Conservation (phyloP, 2,888 invertebrate species). For the Anthoptus insignis region DNA sequence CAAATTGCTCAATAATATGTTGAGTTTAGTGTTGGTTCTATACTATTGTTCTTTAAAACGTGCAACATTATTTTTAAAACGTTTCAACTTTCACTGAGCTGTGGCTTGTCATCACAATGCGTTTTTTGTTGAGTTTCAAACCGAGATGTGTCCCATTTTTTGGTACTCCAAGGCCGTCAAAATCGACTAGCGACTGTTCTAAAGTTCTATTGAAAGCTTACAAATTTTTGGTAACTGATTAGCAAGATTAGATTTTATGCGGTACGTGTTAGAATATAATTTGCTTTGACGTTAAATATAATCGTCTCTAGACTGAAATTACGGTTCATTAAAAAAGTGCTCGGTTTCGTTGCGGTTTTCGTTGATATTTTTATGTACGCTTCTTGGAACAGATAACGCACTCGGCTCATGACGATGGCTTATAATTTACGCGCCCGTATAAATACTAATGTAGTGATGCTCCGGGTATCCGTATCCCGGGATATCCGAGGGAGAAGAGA, state of each 20-base stretch:
- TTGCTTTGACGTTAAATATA: constrained; percentile 2
- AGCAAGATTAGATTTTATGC: neutral
- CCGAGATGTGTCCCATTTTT: constrained; percentile 12
- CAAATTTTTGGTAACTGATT: neutral
- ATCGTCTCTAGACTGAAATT: constrained; percentile 12
- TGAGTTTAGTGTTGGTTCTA: constrained; percentile 70
- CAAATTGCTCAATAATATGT: constrained; percentile 73
- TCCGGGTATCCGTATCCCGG: no score
- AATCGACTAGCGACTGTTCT: neutral
- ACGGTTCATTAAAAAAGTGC: constrained; percentile 56
- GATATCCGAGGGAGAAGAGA: no score
- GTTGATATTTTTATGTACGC: constrained; percentile 59
- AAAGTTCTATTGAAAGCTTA: constrained; percentile 6
- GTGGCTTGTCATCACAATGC: constrained; percentile 11
- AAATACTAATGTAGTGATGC: no score
- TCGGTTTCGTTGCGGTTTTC: constrained; percentile 57
- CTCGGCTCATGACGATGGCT: constrained; percentile 61
- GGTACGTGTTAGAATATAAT: constrained; percentile 11
- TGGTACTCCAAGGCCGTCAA: constrained; percentile 8
- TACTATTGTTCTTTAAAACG: constrained; percentile 55
- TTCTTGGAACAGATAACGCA: constrained; percentile 70
- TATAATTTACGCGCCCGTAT: constrained; percentile 61
- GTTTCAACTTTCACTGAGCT: constrained; percentile 57
- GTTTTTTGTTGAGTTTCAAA: constrained; percentile 16
- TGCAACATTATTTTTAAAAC: constrained; percentile 52